phyloP scores from a whole-genome alignment of 2,797 vertebrate genomes.

The Psittacula derbiana region DNA sequence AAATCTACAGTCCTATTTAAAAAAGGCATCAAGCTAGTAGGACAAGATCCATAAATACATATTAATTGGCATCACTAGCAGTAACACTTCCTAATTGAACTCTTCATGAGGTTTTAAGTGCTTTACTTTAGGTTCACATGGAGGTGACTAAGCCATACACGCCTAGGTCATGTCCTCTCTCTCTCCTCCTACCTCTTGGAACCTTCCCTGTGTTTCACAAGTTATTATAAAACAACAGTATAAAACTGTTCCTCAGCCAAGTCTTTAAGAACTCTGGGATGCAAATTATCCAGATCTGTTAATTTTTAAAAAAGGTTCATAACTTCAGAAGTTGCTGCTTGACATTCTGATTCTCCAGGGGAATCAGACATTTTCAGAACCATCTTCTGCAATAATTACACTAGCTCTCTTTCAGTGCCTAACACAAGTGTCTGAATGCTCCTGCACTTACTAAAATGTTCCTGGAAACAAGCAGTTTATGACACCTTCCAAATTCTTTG shows the following conservation, averaged over 20 bases:
- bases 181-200: conserved; percentile 22
- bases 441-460: background rate
- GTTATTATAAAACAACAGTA: background rate
- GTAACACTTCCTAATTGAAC: background rate
- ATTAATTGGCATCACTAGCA: background rate
- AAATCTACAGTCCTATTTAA: background rate
- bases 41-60: background rate
- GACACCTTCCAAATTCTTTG: background rate
- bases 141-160: background rate
- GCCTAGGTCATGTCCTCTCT: background rate
- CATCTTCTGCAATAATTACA: background rate
- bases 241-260: background rate
- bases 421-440: background rate
- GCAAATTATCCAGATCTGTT: background rate
- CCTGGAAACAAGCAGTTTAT: background rate
- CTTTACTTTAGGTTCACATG: background rate
- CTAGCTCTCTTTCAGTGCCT: background rate
- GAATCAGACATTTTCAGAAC: background rate
- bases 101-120: background rate
- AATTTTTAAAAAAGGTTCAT: background rate
- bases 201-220: background rate
- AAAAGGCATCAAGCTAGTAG: background rate
- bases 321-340: background rate
- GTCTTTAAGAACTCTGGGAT: background rate
- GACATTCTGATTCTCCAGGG: background rate